Base-by-base conservation (phyloP, 64 coral and sea anemone genomes). In the Dendronephthya gigantea region DNA sequence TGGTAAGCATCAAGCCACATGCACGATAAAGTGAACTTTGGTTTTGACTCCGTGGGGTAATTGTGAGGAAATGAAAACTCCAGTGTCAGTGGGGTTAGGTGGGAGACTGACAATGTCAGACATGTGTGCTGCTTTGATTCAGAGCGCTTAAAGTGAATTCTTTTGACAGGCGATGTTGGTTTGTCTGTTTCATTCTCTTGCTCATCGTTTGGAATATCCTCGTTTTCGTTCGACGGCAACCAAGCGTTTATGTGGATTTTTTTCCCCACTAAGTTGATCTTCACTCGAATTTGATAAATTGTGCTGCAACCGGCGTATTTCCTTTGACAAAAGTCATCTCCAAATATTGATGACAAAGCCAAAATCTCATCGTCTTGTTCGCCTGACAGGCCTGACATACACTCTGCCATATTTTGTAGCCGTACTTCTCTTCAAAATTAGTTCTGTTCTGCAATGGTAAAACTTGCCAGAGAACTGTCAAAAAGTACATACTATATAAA, bases 321-420 rank as follows among this genome's bases (percentile, higher is more conserved):
- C n/a, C 34, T 31, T 75, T 13, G 28, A 16, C 10, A 34, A 75
- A 75, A 75, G 34, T 75, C 69, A 23, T 75, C 29, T 23, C 69
- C 69, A 16, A 31, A 75, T 34, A 75, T 75, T 37, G 69, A 14
- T 33, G 23, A 27, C 30, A 75, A 75, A 15, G 69, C 69, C 17
- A 75, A 75, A 14, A 75, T 15, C 35, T 75, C 69, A 75, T 75
- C 69, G 35, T 2, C 69, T 75, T 75, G 69, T 75, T 75, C 69
- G 30, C 69, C 69, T 7, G 25, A 75, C 30, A 29, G 1, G 17
- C n/a, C 4, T 27, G 5, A 1, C 28, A 75, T 75, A 27, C n/a
- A 75, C 7, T 37, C 69, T 33, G 51, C 51, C 51, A 58, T 58
- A 58, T 22, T 58, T 58, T n/a, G 23, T 17, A 58, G 15, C 4